Evolutionary conservation across 1,140 invertebrate genomes (phyloP), one percentile per base, ranked within the genome.

Genomic region (Zaprionus inermis): DNA sequence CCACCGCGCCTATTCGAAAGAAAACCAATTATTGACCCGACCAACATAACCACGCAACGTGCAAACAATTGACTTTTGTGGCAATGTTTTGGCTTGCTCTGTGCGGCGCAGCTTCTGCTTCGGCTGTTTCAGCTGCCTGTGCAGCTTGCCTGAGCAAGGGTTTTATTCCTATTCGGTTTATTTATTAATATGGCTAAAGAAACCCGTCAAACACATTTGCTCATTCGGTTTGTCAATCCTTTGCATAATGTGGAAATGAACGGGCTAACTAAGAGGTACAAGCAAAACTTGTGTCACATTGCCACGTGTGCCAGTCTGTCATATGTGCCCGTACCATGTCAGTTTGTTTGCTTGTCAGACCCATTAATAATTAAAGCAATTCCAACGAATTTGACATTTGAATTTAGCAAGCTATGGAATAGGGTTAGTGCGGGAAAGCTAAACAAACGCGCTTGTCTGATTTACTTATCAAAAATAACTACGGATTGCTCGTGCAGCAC

Each of bases 11-110:
- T 78, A 66, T 78, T 75, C 75, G 75, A 76, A 85, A 24, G 1
- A 85, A 85, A 85, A 85, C 83, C 83, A 85, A 85, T 85, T 85
- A 85, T 85, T 85, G 82, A 85, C 83, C 82, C 76, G 66, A 72
- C 79, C 81, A 82, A 85, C 82, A 88, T 88, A 83, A 85, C 82
- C 82, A 88, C 82, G 83, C 81, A 85, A 85, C 83, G 82, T 85
- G 82, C 82, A 85, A 85, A 88, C 82, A 85, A 85, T 85, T 85
- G 82, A 66, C 66, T 70, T 63, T 44, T 70, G 72, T 56, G 82
- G 82, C 79, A 71, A 84, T 83, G 80, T 83, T 79, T 28, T 28
- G 24, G 24, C 24, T 28, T 28, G 24, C 24, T 5, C 24, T 0
- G 24, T 28, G 3, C 24, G 3, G 24, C 3, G 3, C 56, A 61